phyloP scores from a whole-genome alignment of 2,797 vertebrate species.

The Hylomyscus alleni region DNA sequence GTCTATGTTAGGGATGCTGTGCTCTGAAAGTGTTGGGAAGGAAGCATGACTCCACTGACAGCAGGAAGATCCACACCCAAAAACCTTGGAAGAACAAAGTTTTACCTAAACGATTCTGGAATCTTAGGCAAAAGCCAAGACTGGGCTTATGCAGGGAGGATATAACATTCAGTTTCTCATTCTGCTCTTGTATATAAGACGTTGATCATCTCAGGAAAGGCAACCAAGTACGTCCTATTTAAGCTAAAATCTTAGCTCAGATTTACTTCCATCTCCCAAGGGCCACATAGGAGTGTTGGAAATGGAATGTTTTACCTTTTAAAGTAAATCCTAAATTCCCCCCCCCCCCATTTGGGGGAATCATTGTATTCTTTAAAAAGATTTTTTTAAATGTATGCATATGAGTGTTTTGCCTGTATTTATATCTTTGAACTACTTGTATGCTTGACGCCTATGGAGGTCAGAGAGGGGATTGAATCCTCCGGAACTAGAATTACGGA shows the following conservation, averaged over 20 bases:
- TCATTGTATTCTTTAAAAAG: background rate
- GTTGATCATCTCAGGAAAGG: background rate
- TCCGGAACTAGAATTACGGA: background rate
- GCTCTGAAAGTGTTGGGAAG: background rate
- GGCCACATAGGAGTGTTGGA: background rate
- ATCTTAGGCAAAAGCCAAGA: constrained; percentile 13
- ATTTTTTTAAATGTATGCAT: background rate
- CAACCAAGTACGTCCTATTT: constrained; percentile 2
- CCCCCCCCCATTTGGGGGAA: background rate
- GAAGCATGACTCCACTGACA: background rate
- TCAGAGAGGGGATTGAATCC: background rate
- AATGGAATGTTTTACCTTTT: constrained; percentile 7
- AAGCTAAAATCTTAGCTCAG: constrained; percentile 55
- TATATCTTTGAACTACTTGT: background rate
- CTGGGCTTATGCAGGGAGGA: constrained; percentile 11
- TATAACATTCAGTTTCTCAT: background rate
- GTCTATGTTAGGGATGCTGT: background rate
- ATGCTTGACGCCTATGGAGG: background rate
- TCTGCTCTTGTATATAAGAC: constrained; percentile 26
- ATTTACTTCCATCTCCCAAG: constrained; percentile 60
- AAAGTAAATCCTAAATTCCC: constrained; percentile 38
- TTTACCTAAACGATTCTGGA: constrained; percentile 44
- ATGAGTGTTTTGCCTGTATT: background rate
- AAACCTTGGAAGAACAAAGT: background rate
- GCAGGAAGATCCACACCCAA: background rate